Percentiles rank a stretch among this genome's conserved stretches.
These are phyloP conservation scores for Pandemis corylana DNA, from an alignment of 2,888 invertebrate species.

Conservation along the genomic window DNA sequence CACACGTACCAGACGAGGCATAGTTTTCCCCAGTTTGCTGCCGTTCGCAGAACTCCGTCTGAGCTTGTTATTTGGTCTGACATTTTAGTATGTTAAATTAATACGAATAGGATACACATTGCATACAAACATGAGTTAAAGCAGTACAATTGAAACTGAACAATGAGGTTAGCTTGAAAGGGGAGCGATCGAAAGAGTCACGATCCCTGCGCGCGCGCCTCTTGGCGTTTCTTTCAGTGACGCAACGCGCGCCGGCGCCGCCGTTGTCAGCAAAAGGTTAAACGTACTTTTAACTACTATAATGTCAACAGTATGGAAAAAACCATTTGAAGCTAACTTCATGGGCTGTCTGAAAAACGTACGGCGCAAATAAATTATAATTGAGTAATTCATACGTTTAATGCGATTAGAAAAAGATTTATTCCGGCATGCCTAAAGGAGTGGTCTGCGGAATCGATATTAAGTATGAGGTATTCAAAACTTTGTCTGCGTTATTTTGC, in stretches of 20 bases:
- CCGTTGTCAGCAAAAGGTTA: conserved; percentile 36
- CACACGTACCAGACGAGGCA: background rate
- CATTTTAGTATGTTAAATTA: background rate
- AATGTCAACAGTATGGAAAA: conserved; percentile 15
- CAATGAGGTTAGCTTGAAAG: conserved; percentile 32
- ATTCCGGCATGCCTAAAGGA: no score
- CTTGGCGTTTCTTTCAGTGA: conserved; percentile 31
- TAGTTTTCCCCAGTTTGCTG: background rate
- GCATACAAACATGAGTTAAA: background rate
- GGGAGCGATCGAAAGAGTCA: conserved; percentile 37
- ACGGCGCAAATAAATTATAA: no score
- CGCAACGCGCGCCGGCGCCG: conserved; percentile 22
- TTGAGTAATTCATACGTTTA: no score
- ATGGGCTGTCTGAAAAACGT: no score
- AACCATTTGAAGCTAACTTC: no score
- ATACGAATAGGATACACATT: background rate
- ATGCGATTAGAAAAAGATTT: no score
- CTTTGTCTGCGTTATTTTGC: no score
- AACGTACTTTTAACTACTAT: conserved; percentile 21
- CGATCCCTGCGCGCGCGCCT: conserved; percentile 28
- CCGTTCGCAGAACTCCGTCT: no score
- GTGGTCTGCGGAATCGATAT: no score
- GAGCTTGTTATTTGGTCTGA: background rate
- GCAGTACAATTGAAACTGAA: conserved; percentile 22
- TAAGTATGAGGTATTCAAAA: no score